Percentiles rank a stretch among this genome's conserved stretches.
phyloP scores from a whole-genome alignment of 2,797 vertebrate genomes.

The Rhinichthys osculus region DNA sequence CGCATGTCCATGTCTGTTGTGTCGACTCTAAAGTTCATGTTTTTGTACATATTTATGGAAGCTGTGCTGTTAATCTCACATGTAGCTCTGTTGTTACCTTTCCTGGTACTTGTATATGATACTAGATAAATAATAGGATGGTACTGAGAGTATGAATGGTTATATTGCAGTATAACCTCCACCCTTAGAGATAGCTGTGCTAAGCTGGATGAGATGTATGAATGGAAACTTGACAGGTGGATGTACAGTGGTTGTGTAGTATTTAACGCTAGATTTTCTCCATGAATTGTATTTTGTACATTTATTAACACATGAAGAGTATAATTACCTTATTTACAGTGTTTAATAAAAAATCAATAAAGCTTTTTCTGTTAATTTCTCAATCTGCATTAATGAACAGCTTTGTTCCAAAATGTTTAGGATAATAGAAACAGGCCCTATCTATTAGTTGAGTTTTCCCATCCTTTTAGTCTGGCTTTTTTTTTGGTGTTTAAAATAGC shows the following conservation, averaged over 20 bases:
- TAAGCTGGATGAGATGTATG: constrained; percentile 58
- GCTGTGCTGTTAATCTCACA: constrained; percentile 78
- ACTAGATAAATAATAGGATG: constrained; percentile 78
- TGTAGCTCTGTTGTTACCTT: constrained; percentile 77
- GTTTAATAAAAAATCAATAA: constrained; percentile 71
- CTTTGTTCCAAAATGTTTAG: neutral
- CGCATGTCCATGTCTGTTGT: constrained; percentile 44
- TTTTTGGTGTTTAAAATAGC: constrained; percentile 25
- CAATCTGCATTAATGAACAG: neutral
- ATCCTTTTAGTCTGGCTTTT: neutral
- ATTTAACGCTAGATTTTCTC: constrained; percentile 70
- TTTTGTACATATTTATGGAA: constrained; percentile 94
- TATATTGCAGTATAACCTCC: constrained; percentile 87
- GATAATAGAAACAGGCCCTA: neutral
- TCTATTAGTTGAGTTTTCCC: neutral
- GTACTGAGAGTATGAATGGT: constrained; percentile 83
- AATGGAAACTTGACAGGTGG: constrained; percentile 64
- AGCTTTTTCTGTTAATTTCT: constrained; percentile 64
- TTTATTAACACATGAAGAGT: constrained; percentile 79
- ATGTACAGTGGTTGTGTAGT: constrained; percentile 77
- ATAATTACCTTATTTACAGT: constrained; percentile 71
- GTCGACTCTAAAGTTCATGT: constrained; percentile 55
- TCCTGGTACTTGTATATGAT: constrained; percentile 87
- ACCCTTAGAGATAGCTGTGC: constrained; percentile 69
- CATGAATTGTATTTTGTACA: constrained; percentile 72